Evolutionary conservation across 2,797 vertebrate species (phyloP).

Genomic region (Coranthus polyacanthus): DNA sequence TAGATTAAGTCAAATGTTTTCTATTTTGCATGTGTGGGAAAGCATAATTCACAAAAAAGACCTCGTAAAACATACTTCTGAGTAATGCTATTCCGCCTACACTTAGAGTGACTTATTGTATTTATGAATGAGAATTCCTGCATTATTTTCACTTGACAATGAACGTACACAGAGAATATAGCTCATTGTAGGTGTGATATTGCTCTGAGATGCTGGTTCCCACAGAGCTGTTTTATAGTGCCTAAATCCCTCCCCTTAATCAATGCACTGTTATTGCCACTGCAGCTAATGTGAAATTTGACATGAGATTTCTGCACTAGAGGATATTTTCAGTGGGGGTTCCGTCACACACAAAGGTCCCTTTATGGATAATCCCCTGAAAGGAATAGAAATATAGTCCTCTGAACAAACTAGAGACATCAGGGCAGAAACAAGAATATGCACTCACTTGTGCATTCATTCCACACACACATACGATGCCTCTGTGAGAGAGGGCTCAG

Average conservation of each 20-base stretch:
- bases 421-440: constrained; percentile 13
- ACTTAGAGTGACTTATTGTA: constrained; percentile 35
- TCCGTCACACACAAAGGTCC: constrained; percentile 40
- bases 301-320: constrained; percentile 42
- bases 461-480: constrained; percentile 5
- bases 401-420: constrained; percentile 27
- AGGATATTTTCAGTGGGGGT: constrained; percentile 52
- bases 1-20: constrained; percentile 16
- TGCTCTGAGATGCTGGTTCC: constrained; percentile 38
- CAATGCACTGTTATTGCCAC: constrained; percentile 31
- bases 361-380: constrained; percentile 45
- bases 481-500: neutral
- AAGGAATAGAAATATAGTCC: constrained; percentile 26
- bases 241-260: constrained; percentile 17
- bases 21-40: constrained; percentile 37
- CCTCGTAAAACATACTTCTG: constrained; percentile 21
- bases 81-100: constrained; percentile 59
- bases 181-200: constrained; percentile 49
- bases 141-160: constrained; percentile 60
- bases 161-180: constrained; percentile 40
- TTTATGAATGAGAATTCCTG: constrained; percentile 66
- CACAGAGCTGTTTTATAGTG: constrained; percentile 24
- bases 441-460: neutral
- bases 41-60: constrained; percentile 45
- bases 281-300: constrained; percentile 41